These are phyloP conservation scores for Silurus asotus DNA, from an alignment of 2,113 vertebrate genomes.

Conservation along the genomic window DNA sequence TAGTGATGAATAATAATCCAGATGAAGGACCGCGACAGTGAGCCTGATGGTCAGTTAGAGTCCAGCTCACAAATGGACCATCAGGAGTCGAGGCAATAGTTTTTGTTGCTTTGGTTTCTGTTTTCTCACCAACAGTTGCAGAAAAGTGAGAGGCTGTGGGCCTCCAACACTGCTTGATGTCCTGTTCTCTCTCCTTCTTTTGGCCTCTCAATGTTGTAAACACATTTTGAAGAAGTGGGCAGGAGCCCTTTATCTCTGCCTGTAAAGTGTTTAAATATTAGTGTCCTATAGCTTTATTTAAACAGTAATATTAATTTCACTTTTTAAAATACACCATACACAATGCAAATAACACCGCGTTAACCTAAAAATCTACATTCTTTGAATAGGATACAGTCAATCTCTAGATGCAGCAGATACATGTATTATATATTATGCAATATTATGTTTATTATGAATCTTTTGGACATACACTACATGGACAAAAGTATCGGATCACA, in stretches of 20 bases:
- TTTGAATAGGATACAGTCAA: neutral
- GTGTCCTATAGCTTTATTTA: neutral
- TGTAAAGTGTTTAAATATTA: conserved; percentile 49
- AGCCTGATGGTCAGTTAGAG: conserved; percentile 50
- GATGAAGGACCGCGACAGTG: conserved; percentile 23
- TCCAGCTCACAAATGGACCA: conserved; percentile 48
- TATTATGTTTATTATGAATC: neutral
- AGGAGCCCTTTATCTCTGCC: conserved; percentile 55
- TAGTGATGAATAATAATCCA: conserved; percentile 77
- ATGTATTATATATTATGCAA: no score
- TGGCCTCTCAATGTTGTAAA: conserved; percentile 47
- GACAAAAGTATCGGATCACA: no score
- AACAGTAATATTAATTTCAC: neutral
- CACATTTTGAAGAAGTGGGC: conserved; percentile 60
- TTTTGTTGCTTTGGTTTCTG: neutral
- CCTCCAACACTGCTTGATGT: conserved; percentile 34
- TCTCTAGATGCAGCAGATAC: no score
- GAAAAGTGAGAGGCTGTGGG: conserved; percentile 35
- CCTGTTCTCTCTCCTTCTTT: conserved; percentile 30
- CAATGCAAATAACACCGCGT: neutral
- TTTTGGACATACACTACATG: neutral
- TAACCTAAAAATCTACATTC: neutral
- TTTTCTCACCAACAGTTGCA: conserved; percentile 46
- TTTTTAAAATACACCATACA: neutral
- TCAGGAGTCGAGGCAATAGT: neutral